Evolutionary conservation across 2,888 invertebrate genomes (phyloP).

Genomic region (Corythucha ciliata): DNA sequence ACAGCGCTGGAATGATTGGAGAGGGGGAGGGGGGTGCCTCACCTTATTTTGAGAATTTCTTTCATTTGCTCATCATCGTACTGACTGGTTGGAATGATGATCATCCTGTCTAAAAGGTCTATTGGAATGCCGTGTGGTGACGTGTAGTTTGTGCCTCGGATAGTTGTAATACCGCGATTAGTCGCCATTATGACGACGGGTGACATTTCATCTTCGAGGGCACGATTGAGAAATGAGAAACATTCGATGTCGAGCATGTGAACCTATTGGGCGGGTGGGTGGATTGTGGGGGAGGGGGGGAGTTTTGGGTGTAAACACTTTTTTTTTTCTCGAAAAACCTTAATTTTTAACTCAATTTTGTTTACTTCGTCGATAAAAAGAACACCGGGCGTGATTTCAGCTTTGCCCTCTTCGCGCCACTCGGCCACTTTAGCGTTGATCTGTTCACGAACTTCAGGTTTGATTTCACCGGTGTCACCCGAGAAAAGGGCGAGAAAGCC

Average conservation of each 20-base stretch:
- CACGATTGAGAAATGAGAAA: conserved; percentile 95
- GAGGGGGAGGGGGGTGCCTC: neutral
- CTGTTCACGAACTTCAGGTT: conserved; percentile 93
- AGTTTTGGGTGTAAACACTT: neutral
- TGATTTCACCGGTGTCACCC: conserved; percentile 98
- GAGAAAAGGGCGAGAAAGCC: conserved; percentile 96
- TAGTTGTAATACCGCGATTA: conserved; percentile 87
- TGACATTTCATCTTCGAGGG: conserved; percentile 92
- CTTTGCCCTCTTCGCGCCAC: conserved; percentile 99
- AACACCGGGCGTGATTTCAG: conserved; percentile 96
- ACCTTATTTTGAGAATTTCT: conserved; percentile 82
- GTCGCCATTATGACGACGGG: conserved; percentile 99
- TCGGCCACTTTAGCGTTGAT: conserved; percentile 96
- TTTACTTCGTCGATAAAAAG: conserved; percentile 87
- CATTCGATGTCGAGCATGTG: conserved; percentile 99
- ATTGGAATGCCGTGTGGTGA: conserved; percentile 97
- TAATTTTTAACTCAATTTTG: neutral
- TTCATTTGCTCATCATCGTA: conserved; percentile 81
- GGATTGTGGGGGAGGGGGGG: neutral
- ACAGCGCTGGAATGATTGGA: conserved; percentile 5
- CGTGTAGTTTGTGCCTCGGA: conserved; percentile 85
- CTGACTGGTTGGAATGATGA: conserved; percentile 83
- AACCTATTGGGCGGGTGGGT: conserved; percentile 45
- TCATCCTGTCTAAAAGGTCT: conserved; percentile 88
- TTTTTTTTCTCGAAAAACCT: neutral